Conservation (phyloP, 2,888 invertebrate genomes). For the Seladonia tumulorum region DNA sequence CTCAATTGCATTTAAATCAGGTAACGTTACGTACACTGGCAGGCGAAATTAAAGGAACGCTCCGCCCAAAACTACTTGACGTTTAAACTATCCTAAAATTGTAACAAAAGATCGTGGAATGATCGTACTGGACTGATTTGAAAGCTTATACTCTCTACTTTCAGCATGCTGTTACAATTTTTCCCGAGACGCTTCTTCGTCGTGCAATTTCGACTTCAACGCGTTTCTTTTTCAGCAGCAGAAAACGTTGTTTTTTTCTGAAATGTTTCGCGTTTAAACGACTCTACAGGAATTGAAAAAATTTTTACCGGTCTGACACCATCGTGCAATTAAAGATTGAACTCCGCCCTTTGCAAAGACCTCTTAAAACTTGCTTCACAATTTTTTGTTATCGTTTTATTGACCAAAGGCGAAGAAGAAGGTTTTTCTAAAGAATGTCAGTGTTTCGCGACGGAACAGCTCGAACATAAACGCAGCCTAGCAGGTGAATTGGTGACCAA, state of each 20-base stretch:
- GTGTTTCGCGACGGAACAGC: not conserved
- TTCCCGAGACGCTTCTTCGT: not conserved
- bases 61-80: not conserved
- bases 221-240: not conserved
- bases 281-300: not conserved
- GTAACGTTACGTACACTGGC: too few relatives aligned
- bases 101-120: not conserved
- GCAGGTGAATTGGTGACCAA: constrained; percentile 12
- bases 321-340: not conserved
- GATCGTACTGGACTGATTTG: not conserved
- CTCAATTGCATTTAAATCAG: not conserved
- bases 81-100: not conserved
- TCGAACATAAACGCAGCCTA: not conserved
- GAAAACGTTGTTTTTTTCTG: not conserved
- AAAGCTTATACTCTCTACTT: not conserved
- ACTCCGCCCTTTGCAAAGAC: not conserved
- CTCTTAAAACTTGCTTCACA: not conserved
- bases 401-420: not conserved
- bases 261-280: not conserved
- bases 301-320: not conserved
- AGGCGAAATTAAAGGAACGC: not conserved
- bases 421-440: not conserved
- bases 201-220: not conserved
- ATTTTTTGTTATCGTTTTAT: not conserved
- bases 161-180: not conserved